Evolutionary conservation across 2,797 vertebrate genomes (phyloP), one percentile per base, ranked within the genome.

Genomic region (Choloepus didactylus): DNA sequence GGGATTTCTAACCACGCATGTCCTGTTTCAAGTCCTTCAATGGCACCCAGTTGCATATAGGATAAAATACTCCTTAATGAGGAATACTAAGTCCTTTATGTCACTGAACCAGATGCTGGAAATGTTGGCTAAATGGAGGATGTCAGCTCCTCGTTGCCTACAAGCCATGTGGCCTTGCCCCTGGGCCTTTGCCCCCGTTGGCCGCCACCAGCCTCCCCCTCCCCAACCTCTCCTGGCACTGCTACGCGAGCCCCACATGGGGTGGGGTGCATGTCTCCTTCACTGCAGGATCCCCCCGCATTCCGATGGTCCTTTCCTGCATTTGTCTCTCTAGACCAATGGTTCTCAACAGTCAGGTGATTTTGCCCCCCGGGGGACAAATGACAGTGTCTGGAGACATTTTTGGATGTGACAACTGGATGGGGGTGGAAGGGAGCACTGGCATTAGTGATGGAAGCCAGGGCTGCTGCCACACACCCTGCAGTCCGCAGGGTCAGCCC

Each of bases 201-300:
- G 2, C 2, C 41, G 8, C 29, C 11, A 3, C 25, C 7, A 9
- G n/a, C 41, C 25, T 46, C 49, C 14, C 15, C 27, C 38, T 1
- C 0, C 8, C 11, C 59, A 1, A 1, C 41, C 49, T 25, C 6
- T n/a, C n/a, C 23, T 0, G 54, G 56, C n/a, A 6, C 23, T 0
- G 59, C 5, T 0, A 29, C 9, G 51, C 12, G 9, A 12, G 14
- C 4, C 75, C 46, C 18, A 19, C 2, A 2, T 6, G 0, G 0
- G n/a, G 14, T 5, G 29, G 31, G n/a, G 16, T 10, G 11, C 59
- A 27, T 14, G 0, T 66, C 31, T 49, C 67, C 27, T 12, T 10
- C 31, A 23, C 62, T 0, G 5, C 2, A 0, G 35, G 23, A 3
- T 1, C 4, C 10, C 0, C 16, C 27, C 2, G 3, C 60, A 31